Evolutionary conservation across 2,888 invertebrate species (phyloP).

Genomic region (Spicauda simplicius): DNA sequence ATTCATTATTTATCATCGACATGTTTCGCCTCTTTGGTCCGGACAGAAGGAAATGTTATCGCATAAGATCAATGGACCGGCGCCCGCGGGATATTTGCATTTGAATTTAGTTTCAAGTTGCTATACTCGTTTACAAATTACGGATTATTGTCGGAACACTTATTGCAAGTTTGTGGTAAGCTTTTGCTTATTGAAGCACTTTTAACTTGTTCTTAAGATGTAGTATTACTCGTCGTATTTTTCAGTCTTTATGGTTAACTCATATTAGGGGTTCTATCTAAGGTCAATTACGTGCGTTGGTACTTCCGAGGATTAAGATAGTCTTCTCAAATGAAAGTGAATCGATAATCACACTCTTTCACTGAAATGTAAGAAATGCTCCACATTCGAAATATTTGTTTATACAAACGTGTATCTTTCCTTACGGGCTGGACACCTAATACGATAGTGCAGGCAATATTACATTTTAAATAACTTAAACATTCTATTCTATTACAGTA

Average conservation of each 20-base stretch:
- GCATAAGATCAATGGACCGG: slow-evolving; percentile 17
- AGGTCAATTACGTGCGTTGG: too few relatives aligned
- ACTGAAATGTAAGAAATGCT: too few relatives aligned
- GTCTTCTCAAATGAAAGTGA: too few relatives aligned
- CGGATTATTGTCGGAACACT: slow-evolving; percentile 3
- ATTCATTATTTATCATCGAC: slow-evolving; percentile 37
- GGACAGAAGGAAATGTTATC: slow-evolving; percentile 25
- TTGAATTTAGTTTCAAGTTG: slow-evolving; percentile 1
- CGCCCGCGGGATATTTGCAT: slow-evolving; percentile 10
- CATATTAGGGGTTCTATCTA: too few relatives aligned
- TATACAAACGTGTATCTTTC: too few relatives aligned
- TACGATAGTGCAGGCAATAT: too few relatives aligned
- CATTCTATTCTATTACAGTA: too few relatives aligned
- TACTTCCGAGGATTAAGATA: too few relatives aligned
- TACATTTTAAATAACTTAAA: too few relatives aligned
- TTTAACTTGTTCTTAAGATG: not conserved
- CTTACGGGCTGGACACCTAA: too few relatives aligned
- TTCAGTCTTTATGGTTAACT: not conserved
- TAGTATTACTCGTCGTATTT: not conserved
- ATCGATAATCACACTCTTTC: too few relatives aligned
- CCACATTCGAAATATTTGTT: too few relatives aligned
- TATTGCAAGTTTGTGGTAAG: not conserved
- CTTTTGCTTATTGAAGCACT: not conserved
- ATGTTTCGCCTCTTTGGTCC: slow-evolving; percentile 35
- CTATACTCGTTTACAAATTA: slow-evolving; percentile 3